These are phyloP conservation scores for Plemyria rubiginata DNA, from an alignment of 2,888 invertebrate genomes.

Conservation along the genomic window DNA sequence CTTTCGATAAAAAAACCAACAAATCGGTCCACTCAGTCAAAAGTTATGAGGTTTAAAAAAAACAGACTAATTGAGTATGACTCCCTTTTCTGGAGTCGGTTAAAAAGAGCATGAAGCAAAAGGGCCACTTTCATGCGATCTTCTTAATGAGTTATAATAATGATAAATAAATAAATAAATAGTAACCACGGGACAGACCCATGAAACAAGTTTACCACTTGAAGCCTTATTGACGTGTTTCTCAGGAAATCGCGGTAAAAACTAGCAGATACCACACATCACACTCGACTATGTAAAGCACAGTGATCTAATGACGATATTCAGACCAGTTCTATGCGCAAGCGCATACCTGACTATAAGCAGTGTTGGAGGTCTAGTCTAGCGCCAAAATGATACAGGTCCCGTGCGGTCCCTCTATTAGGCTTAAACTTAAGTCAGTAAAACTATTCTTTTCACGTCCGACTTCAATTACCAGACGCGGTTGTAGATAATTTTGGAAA, in stretches of 20 bases:
- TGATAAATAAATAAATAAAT: neutral
- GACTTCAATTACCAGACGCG: too few relatives aligned
- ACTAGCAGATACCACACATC: constrained; percentile 11
- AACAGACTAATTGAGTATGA: too few relatives aligned
- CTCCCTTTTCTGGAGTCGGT: too few relatives aligned
- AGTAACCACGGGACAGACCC: neutral
- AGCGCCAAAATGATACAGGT: constrained; percentile 36
- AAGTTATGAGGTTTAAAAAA: too few relatives aligned
- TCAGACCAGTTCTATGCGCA: constrained; percentile 29
- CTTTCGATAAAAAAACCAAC: too few relatives aligned
- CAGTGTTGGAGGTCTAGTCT: constrained; percentile 37
- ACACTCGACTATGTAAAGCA: constrained; percentile 14
- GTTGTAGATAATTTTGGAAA: neutral
- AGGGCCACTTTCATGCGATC: too few relatives aligned
- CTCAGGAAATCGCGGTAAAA: constrained; percentile 15
- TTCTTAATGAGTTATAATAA: neutral
- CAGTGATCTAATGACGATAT: constrained; percentile 36
- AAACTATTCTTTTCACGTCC: too few relatives aligned
- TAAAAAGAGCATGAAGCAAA: too few relatives aligned
- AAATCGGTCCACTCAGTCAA: too few relatives aligned
- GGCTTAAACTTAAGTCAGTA: too few relatives aligned
- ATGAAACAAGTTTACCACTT: neutral
- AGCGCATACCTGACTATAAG: constrained; percentile 39
- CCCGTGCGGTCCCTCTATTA: too few relatives aligned
- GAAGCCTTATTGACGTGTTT: constrained; percentile 1